Evolutionary conservation across 2,888 invertebrate species (phyloP), one percentile per base, ranked within the genome.

Genomic region (Unio pictorum): DNA sequence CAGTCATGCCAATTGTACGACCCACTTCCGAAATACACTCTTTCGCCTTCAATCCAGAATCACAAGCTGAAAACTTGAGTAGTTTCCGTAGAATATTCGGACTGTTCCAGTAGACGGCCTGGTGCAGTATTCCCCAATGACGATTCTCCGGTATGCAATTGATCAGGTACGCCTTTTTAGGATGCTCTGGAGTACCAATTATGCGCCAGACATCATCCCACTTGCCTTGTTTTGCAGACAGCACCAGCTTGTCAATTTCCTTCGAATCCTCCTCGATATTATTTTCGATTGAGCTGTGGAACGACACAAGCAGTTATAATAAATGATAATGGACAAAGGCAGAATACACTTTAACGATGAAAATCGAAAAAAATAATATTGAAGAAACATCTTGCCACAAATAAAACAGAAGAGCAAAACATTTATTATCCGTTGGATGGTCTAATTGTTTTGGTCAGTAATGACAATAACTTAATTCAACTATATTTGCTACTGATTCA

Each of bases 71-170:
- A 56, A 70, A 75, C 15, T 63, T 59, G 3, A 78, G 66, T n/a
- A 80, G 58, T 20, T 30, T 70, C 56, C 55, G 70, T 4, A 80
- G 66, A 6, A 73, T 69, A 4, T 61, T 45, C 15, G 56, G 30
- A 55, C 76, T 55, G 23, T 76, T 72, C 73, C 72, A 76, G 61
- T 71, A 80, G 0, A 80, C 75, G 3, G 76, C 74, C 56, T 80
- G 80, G 45, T 78, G 78, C 18, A 80, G n/a, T 1, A 78, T 58
- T 18, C 78, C 74, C 80, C 80, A 80, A n/a, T 75, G 66, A 30
- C 80, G 70, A 57, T 73, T 73, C 62, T 78, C 78, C 30, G 80
- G 80, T 30, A 76, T 75, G 17, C 68, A 62, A 63, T 80, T 80
- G 6, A 78, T 64, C 4, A 78, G 60, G n/a, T 67, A 72, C 17